Evolutionary conservation across 2,888 invertebrate species (phyloP).

Genomic region (Phragmatobia fuliginosa): DNA sequence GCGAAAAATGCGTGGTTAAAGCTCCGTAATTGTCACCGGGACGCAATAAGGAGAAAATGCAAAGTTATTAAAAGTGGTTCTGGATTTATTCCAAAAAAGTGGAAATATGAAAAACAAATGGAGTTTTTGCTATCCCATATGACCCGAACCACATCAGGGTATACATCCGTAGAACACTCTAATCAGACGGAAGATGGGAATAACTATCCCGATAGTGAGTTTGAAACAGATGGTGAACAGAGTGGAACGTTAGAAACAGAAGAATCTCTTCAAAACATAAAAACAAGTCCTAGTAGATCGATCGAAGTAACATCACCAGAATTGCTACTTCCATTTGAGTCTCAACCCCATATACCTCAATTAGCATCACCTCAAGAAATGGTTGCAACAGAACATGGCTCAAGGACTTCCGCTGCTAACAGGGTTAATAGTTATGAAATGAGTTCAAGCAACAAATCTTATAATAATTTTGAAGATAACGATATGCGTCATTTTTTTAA

Average conservation of each 20-base stretch:
- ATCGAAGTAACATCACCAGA: background rate
- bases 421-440: background rate
- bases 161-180: background rate
- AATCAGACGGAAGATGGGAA: background rate
- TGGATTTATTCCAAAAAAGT: background rate
- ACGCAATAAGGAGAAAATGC: background rate
- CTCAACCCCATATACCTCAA: background rate
- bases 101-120: constrained; percentile 6
- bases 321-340: background rate
- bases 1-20: constrained; percentile 1
- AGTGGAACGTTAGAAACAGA: background rate
- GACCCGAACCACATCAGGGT: background rate
- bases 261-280: background rate
- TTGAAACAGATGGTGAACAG: background rate
- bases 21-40: constrained; percentile 2
- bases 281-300: background rate
- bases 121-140: constrained; percentile 5
- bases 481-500: constrained; percentile 5
- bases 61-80: background rate
- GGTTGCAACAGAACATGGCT: background rate
- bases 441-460: background rate
- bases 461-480: background rate
- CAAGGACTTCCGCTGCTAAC: background rate
- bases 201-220: constrained; percentile 1
- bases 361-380: background rate